phyloP scores from a whole-genome alignment of 2,797 vertebrate genomes.

The Falco naumanni region DNA sequence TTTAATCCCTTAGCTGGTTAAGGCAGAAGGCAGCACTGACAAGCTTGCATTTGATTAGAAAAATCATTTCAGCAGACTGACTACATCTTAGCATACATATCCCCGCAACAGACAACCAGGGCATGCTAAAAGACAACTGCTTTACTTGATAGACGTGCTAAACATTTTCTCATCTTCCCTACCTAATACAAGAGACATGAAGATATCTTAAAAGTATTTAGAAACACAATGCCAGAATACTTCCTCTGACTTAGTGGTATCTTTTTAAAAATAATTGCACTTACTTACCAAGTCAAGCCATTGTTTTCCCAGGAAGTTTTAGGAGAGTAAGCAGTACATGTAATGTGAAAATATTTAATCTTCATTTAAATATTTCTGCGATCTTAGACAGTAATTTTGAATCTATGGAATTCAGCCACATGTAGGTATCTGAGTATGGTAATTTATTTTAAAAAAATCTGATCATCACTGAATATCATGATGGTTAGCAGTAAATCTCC shows the following conservation, averaged over 20 bases:
- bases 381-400: not conserved
- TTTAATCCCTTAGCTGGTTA: not conserved
- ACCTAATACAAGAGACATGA: constrained; percentile 51
- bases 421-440: accelerated
- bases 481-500: not conserved
- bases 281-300: not conserved
- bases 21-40: constrained; percentile 15
- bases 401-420: not conserved
- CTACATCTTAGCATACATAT: constrained; percentile 42
- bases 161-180: constrained; percentile 57
- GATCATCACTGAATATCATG: not conserved
- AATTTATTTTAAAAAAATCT: not conserved
- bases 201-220: constrained; percentile 38
- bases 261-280: not conserved
- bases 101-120: constrained; percentile 59
- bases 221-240: constrained; percentile 10
- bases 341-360: not conserved
- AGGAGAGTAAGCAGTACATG: not conserved
- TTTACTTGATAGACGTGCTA: constrained; percentile 53
- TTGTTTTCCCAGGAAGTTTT: not conserved
- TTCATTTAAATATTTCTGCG: not conserved
- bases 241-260: not conserved
- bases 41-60: constrained; percentile 22
- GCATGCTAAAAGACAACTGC: constrained; percentile 45
- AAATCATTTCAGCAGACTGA: constrained; percentile 25